phyloP scores from a whole-genome alignment of 2,113 vertebrate genomes.

The Mormyrus lacerda region DNA sequence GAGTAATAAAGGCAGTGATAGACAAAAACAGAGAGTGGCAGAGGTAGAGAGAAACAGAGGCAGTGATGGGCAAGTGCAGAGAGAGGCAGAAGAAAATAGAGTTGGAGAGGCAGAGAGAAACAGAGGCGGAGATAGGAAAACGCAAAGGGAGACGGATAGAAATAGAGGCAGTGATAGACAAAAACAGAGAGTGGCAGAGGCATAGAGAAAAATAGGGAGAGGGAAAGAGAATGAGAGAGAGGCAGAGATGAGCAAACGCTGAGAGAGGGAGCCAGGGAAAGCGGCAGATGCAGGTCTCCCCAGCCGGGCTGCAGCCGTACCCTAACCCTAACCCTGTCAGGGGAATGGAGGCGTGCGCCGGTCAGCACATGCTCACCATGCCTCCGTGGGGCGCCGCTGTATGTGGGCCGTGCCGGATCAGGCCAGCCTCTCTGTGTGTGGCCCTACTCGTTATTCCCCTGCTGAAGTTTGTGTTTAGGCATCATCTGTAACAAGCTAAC shows the following conservation, averaged over 20 bases:
- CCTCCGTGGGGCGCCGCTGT: slow-evolving; percentile 33
- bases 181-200: neutral
- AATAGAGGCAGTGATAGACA: neutral
- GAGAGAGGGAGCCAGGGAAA: neutral
- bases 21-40: too few relatives aligned
- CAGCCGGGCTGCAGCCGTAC: neutral
- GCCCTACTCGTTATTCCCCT: slow-evolving; percentile 58
- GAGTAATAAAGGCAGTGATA: too few relatives aligned
- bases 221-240: neutral
- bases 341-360: neutral
- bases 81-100: too few relatives aligned
- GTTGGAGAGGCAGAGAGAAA: too few relatives aligned
- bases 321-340: neutral
- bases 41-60: too few relatives aligned
- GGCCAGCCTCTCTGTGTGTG: slow-evolving; percentile 56
- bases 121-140: too few relatives aligned
- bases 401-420: slow-evolving; percentile 41
- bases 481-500: slow-evolving; percentile 55
- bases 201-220: neutral
- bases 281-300: neutral
- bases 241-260: too few relatives aligned
- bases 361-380: slow-evolving; percentile 28
- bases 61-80: too few relatives aligned
- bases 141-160: too few relatives aligned
- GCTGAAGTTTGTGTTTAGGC: slow-evolving; percentile 57